Percentiles rank a stretch among this genome's conserved stretches.
These are phyloP conservation scores for Labrus mixtus DNA, from an alignment of 2,113 vertebrate species.

Conservation along the genomic window DNA sequence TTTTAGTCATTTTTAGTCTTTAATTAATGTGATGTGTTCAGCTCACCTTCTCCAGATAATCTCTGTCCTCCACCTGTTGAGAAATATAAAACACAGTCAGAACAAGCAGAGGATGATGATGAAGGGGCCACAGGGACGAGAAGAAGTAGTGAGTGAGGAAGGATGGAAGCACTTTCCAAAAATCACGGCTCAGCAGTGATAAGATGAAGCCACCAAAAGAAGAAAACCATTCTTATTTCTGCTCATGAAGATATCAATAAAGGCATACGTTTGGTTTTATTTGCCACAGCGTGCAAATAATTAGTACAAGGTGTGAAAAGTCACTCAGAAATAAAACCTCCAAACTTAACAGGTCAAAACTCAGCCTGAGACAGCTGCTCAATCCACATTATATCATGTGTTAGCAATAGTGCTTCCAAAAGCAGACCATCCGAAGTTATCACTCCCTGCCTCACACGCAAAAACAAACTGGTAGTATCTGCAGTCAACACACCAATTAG, in stretches of 20 bases:
- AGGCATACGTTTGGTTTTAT: not conserved
- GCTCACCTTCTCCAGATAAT: slow-evolving; percentile 90
- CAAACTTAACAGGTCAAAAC: not conserved
- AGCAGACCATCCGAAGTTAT: not conserved
- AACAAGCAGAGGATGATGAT: not conserved
- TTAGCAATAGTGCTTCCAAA: slow-evolving; percentile 7
- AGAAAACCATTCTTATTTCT: not conserved
- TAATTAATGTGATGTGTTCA: not conserved
- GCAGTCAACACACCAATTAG: slow-evolving; percentile 6
- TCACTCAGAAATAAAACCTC: not conserved
- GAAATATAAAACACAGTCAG: slow-evolving; percentile 40
- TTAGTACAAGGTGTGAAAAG: not conserved
- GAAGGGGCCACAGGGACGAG: not conserved
- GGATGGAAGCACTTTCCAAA: not conserved
- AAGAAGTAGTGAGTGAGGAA: not conserved
- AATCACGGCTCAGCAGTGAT: not conserved
- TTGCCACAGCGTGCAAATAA: slow-evolving; percentile 5
- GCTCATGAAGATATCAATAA: not conserved
- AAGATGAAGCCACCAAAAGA: not conserved
- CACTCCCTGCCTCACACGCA: not conserved
- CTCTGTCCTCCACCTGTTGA: slow-evolving; percentile 85
- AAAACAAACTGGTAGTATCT: not conserved
- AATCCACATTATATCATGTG: not conserved
- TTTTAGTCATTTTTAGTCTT: not conserved
- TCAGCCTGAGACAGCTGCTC: not conserved